Evolutionary conservation across 2,797 vertebrate species (phyloP).

Genomic region (Tenualosa ilisha): DNA sequence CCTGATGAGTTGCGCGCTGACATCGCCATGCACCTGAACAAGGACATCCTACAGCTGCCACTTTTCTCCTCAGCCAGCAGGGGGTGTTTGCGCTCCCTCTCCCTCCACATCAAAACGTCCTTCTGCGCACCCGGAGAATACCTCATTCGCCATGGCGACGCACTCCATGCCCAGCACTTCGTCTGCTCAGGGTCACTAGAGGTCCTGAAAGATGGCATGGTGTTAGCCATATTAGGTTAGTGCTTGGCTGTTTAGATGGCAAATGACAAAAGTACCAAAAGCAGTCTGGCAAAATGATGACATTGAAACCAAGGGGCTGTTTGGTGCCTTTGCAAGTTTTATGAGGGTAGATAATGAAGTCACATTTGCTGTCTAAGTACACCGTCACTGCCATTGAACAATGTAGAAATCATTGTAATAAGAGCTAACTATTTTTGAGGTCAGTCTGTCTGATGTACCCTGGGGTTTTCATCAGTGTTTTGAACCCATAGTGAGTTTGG

Average conservation of each 20-base stretch:
- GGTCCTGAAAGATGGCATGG: constrained; percentile 89
- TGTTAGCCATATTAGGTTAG: constrained; percentile 93
- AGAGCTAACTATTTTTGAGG: not conserved
- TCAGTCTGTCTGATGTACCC: not conserved
- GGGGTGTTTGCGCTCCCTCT: constrained; percentile 92
- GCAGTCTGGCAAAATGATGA: not conserved
- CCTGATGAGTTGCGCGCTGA: constrained; percentile 92
- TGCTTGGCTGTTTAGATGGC: constrained; percentile 17
- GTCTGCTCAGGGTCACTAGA: constrained; percentile 95
- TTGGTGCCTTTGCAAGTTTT: not conserved
- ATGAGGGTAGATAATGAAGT: not conserved
- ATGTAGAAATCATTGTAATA: too few species aligned
- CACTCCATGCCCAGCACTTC: constrained; percentile 91
- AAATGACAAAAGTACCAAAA: not conserved
- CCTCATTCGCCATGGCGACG: constrained; percentile 90
- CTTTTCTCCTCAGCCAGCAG: constrained; percentile 89
- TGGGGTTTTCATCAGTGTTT: not conserved
- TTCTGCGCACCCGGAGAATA: constrained; percentile 95
- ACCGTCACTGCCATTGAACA: too few species aligned
- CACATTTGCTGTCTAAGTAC: too few species aligned
- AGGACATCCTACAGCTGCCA: constrained; percentile 94
- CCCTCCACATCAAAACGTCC: constrained; percentile 93
- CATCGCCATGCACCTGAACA: constrained; percentile 95
- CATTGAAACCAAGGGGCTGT: not conserved
- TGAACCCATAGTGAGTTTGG: not conserved